A percentile compares a stretch with the other conserved stretches of the same genome.
These are phyloP conservation scores for Xyrichtys novacula DNA, from an alignment of 2,797 vertebrate genomes.

Conservation along the genomic window DNA sequence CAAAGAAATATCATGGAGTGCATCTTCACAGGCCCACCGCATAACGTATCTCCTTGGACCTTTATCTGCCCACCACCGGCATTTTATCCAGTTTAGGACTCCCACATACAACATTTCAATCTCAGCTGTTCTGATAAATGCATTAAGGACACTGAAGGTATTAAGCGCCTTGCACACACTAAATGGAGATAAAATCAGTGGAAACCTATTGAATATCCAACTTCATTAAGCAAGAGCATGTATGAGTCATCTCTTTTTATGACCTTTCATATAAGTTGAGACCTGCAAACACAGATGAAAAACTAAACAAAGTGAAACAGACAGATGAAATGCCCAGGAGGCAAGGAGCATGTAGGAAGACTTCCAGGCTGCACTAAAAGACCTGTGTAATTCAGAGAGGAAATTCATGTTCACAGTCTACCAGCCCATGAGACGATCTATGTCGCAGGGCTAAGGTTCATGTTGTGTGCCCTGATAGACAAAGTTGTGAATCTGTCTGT, in stretches of 20 bases:
- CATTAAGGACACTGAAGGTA: background rate
- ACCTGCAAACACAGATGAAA: constrained; percentile 6
- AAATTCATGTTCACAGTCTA: constrained; percentile 59
- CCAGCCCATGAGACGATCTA: constrained; percentile 47
- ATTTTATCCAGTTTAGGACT: background rate
- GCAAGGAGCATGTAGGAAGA: background rate
- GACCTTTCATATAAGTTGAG: constrained; percentile 1
- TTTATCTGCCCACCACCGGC: background rate
- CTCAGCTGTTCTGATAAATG: constrained; percentile 1
- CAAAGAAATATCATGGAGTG: too few relatives aligned
- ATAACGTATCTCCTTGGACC: background rate
- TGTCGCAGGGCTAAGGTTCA: constrained; percentile 33
- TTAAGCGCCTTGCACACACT: background rate
- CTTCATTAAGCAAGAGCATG: constrained; percentile 12
- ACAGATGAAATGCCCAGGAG: background rate
- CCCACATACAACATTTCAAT: background rate
- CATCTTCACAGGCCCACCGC: background rate
- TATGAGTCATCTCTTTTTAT: constrained; percentile 13
- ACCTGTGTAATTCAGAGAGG: constrained; percentile 54
- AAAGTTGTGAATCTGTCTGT: constrained; percentile 35
- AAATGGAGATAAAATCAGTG: constrained; percentile 24
- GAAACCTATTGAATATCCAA: constrained; percentile 18
- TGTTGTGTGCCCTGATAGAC: constrained; percentile 33
- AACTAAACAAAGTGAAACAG: constrained; percentile 9
- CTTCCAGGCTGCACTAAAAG: constrained; percentile 24